These are phyloP conservation scores for Mallotus villosus DNA, from an alignment of 2,797 vertebrate genomes.

Conservation along the genomic window DNA sequence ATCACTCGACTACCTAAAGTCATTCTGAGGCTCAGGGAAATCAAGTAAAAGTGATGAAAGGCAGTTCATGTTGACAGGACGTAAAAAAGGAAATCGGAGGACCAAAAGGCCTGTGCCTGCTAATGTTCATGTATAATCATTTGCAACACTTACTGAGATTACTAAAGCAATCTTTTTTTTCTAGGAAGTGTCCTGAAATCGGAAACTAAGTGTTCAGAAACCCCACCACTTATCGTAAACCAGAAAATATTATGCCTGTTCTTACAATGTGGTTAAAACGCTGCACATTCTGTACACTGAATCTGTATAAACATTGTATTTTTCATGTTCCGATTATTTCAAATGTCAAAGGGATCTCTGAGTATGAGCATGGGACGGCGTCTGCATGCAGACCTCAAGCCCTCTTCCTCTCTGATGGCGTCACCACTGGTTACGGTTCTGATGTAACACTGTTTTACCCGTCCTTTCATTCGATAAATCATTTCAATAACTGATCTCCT, in stretches of 20 bases:
- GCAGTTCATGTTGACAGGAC: conserved; percentile 19
- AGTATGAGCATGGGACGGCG: conserved; percentile 53
- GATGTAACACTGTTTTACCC: conserved; percentile 53
- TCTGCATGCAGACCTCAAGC: conserved; percentile 62
- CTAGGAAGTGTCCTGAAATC: conserved; percentile 43
- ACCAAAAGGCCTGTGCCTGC: conserved; percentile 55
- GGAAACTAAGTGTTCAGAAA: conserved; percentile 33
- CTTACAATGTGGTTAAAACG: conserved; percentile 62
- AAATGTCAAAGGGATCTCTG: conserved; percentile 66
- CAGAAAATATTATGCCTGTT: conserved; percentile 57
- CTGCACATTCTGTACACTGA: conserved; percentile 66
- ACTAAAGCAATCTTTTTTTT: conserved; percentile 54
- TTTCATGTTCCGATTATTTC: conserved; percentile 70
- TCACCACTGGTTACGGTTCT: conserved; percentile 52
- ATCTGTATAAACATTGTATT: conserved; percentile 71
- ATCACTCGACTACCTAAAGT: conserved; percentile 77
- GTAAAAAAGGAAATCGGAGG: conserved; percentile 29
- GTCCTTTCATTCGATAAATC: conserved; percentile 55
- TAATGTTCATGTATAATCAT: conserved; percentile 47
- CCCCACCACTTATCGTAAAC: conserved; percentile 28
- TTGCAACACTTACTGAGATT: conserved; percentile 49
- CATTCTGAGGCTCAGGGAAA: conserved; percentile 81
- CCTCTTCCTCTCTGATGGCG: conserved; percentile 62
- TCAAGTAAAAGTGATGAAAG: conserved; percentile 43
- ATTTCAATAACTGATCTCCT: conserved; percentile 43